These are phyloP conservation scores for Acanthosepion lycidas DNA, from an alignment of 2,888 invertebrate genomes.

Conservation along the genomic window DNA sequence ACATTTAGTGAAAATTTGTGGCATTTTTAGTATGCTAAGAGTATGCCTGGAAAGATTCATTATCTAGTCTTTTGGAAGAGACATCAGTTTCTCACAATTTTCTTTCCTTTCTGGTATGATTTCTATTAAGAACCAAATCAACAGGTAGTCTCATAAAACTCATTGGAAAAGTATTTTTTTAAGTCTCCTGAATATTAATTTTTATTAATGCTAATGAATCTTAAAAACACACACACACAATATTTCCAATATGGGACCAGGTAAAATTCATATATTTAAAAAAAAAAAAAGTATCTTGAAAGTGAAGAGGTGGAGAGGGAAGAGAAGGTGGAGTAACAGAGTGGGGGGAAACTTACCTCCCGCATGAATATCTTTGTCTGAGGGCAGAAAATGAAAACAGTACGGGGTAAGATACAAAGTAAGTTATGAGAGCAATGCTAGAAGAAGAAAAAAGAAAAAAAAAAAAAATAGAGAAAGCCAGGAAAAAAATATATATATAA, in stretches of 20 bases:
- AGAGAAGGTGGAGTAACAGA: neutral
- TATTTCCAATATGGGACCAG: neutral
- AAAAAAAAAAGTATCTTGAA: neutral
- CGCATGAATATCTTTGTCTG: conserved; percentile 47
- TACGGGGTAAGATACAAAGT: conserved; percentile 47
- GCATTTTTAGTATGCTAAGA: no score
- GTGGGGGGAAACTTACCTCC: conserved; percentile 41
- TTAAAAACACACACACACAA: no score
- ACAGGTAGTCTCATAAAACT: no score
- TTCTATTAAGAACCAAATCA: no score
- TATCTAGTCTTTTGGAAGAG: no score
- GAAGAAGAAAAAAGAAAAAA: conserved; percentile 40
- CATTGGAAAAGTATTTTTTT: no score
- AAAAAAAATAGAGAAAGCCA: conserved; percentile 13
- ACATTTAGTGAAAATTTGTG: no score
- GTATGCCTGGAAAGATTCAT: no score
- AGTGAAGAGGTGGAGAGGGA: neutral
- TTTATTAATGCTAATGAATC: no score
- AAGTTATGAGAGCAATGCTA: conserved; percentile 45
- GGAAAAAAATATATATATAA: neutral
- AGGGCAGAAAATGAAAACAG: conserved; percentile 47
- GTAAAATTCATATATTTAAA: neutral
- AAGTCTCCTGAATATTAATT: no score
- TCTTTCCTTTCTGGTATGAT: no score
- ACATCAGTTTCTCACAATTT: no score